A percentile compares a stretch with the other conserved stretches of the same genome.
Evolutionary conservation across 2,888 invertebrate genomes (phyloP).

Genomic region (Parapristionchus giblindavisi): DNA sequence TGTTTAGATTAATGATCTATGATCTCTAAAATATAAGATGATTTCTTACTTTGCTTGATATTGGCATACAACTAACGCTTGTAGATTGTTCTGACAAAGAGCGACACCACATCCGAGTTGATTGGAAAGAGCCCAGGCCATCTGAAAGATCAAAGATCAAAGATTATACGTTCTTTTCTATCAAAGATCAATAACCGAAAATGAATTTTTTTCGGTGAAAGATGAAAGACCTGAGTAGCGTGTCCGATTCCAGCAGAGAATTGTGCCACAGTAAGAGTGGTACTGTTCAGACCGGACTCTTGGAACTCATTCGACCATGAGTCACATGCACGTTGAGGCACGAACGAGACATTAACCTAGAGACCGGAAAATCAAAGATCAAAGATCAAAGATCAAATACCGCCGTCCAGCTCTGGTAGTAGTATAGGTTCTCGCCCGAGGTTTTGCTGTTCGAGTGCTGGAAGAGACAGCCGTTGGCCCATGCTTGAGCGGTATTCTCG

Average conservation of each 20-base stretch:
- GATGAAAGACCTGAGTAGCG: slow-evolving; percentile 40
- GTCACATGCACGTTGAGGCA: slow-evolving; percentile 14
- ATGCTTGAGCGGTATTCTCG: slow-evolving; percentile 17
- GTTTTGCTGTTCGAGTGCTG: background rate
- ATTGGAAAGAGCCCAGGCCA: slow-evolving; percentile 9
- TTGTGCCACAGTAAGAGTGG: slow-evolving; percentile 33
- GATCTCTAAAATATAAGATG: too few species aligned
- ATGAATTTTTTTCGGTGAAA: too few species aligned
- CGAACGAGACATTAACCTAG: slow-evolving; percentile 12
- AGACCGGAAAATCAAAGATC: background rate
- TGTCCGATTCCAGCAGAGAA: slow-evolving; percentile 35
- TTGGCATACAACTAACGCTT: slow-evolving; percentile 20
- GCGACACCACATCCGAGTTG: slow-evolving; percentile 26
- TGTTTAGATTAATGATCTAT: too few species aligned
- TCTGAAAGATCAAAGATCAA: background rate
- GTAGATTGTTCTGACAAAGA: slow-evolving; percentile 11
- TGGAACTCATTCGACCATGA: slow-evolving; percentile 26
- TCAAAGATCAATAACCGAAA: too few species aligned
- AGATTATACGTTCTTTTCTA: too few species aligned
- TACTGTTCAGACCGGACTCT: slow-evolving; percentile 20
- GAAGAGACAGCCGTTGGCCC: slow-evolving; percentile 20
- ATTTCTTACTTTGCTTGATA: slow-evolving; percentile 11
- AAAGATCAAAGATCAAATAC: background rate
- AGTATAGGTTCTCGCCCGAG: slow-evolving; percentile 23
- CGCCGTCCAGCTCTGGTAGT: slow-evolving; percentile 19